A percentile compares a stretch with the other conserved stretches of the same genome.
Conservation (phyloP, 1,140 invertebrate species). For the Holotrichia oblita region DNA sequence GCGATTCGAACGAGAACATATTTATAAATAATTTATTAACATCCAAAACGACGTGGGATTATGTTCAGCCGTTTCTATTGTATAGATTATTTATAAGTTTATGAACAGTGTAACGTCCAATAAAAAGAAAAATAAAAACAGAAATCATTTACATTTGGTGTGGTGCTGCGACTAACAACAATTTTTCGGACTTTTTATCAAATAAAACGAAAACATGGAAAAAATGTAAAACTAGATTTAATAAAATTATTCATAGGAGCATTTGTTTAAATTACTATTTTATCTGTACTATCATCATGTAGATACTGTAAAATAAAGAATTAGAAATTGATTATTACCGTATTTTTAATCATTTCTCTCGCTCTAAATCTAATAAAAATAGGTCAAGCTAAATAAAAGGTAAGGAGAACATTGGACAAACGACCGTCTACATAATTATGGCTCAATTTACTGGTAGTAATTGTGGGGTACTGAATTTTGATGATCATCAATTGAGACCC, state of each 20-base stretch:
- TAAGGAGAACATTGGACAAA: too few species aligned
- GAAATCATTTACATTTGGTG: constrained; percentile 51
- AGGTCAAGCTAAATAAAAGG: too few species aligned
- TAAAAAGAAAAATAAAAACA: constrained; percentile 42
- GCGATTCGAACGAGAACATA: background rate
- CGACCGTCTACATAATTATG: too few species aligned
- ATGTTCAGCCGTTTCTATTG: background rate
- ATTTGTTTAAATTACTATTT: constrained; percentile 41
- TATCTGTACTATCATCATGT: constrained; percentile 42
- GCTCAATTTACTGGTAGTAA: too few species aligned
- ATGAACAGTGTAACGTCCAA: constrained; percentile 54
- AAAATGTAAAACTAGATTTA: constrained; percentile 36
- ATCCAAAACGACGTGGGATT: background rate
- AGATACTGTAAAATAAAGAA: constrained; percentile 41
- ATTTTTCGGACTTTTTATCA: constrained; percentile 36
- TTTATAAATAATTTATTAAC: background rate
- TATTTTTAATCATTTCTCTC: too few species aligned
- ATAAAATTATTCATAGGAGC: constrained; percentile 35
- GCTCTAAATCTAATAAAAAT: too few species aligned
- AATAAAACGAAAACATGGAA: constrained; percentile 14
- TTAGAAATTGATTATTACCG: constrained; percentile 26
- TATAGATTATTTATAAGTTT: constrained; percentile 41
- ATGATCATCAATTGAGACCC: too few species aligned
- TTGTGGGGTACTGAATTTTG: too few species aligned
- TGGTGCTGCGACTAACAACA: constrained; percentile 53